Evolutionary conservation across 1,140 invertebrate genomes (phyloP).

Genomic region (Cherax destructor): DNA sequence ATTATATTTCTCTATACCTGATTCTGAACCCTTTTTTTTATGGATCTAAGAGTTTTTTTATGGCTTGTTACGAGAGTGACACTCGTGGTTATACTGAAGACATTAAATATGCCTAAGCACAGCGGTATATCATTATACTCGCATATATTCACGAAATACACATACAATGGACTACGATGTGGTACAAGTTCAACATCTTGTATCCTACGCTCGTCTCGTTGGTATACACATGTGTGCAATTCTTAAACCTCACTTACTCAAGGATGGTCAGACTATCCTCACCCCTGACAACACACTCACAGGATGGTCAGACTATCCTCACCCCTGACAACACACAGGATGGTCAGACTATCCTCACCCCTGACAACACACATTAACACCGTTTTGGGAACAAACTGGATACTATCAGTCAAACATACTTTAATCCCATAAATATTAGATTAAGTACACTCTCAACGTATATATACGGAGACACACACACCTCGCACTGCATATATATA

Average conservation of each 20-base stretch:
- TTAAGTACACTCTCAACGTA: no score
- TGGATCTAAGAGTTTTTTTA: background rate
- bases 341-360: no score
- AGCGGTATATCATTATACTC: background rate
- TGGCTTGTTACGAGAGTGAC: background rate
- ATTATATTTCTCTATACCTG: background rate
- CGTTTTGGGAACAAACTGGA: no score
- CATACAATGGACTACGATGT: background rate
- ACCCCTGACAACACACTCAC: no score
- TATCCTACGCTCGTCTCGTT: background rate
- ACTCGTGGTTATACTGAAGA: conserved; percentile 3
- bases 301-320: no score
- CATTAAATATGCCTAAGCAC: background rate
- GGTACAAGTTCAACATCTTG: background rate
- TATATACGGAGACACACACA: no score
- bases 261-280: background rate
- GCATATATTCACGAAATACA: background rate
- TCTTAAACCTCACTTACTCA: background rate
- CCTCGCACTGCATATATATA: no score
- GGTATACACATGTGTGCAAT: background rate
- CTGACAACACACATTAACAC: no score
- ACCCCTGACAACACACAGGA: no score
- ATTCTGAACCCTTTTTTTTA: background rate
- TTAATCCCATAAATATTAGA: no score
- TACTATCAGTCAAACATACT: no score